Base-by-base conservation (phyloP, 1,140 invertebrate species). In the Saxidomus purpurata region DNA sequence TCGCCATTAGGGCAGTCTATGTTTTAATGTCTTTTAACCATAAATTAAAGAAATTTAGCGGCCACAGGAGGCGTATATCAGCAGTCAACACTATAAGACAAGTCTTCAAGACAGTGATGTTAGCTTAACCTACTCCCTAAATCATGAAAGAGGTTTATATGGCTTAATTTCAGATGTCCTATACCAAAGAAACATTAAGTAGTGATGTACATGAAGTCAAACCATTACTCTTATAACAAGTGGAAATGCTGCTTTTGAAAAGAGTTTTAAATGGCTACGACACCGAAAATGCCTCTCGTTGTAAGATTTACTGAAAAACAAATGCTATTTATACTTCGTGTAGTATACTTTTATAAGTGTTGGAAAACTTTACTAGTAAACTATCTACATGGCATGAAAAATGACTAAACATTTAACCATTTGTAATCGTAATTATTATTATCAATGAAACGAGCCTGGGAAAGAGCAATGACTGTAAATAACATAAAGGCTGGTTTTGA, bases 141-240 rank as follows among this genome's bases (percentile, higher is more conserved):
- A 9, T 47, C 17, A 8, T 47, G 43, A 47, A 47, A 47, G 43
- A 47, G 52, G 19, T 55, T 13, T 55, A 13, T 55, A 3, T 55
- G 8, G 9, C 19, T 55, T 6, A 8, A 55, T 55, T 55, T 55
- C 19, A 55, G 52, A 55, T 55, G 22, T 19, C 52, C 8, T 55
- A n/a, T 22, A 55, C 52, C 19, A 55, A 55, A n/a, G 52, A 55
- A 22, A 22, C 52, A 22, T 55, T 55, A 55, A 15, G 52, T 22
- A 55, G 52, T 55, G 52, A 6, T 15, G 52, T 55, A 13, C 8
- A 13, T 13, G 22, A 55, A 55, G 52, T 55, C 8, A 13, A 22
- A 8, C 52, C n/a, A n/a, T 81, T 17, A 81, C 79, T 6, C 22
- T 81, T n/a, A 61, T 81, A 36, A 55, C 79, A 0, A 61, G 79